phyloP scores from a whole-genome alignment of 2,888 invertebrate genomes.

The Malacosoma neustria region DNA sequence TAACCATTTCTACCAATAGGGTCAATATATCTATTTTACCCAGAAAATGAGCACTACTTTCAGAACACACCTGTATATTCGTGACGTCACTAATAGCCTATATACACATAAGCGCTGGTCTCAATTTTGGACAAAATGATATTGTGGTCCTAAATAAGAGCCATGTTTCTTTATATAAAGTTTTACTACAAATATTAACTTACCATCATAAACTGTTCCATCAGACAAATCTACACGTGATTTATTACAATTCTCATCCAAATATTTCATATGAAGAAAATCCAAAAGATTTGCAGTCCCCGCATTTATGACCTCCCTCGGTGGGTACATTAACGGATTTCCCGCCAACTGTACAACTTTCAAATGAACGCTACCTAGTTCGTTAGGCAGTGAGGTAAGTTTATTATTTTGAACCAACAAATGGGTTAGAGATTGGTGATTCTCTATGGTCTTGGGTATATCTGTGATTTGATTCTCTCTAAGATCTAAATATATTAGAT shows the following conservation, averaged over 20 bases:
- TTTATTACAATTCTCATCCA: constrained; percentile 35
- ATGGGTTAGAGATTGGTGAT: constrained; percentile 76
- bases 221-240: constrained; percentile 44
- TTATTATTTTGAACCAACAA: constrained; percentile 78
- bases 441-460: constrained; percentile 72
- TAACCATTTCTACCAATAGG: no score
- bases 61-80: no score
- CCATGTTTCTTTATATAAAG: no score
- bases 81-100: no score
- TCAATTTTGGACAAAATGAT: no score
- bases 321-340: constrained; percentile 77
- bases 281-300: constrained; percentile 55
- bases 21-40: no score
- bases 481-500: constrained; percentile 78
- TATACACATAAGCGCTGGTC: no score
- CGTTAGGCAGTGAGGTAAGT: constrained; percentile 74
- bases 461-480: constrained; percentile 74
- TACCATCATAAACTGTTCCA: constrained; percentile 13
- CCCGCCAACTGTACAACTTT: constrained; percentile 76
- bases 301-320: constrained; percentile 60
- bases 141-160: no score
- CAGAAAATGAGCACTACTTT: no score
- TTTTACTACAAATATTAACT: no score
- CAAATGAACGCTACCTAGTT: constrained; percentile 77
- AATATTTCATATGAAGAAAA: constrained; percentile 46